Evolutionary conservation across 1,140 invertebrate species (phyloP).

Genomic region (Heliconius eleuchia): DNA sequence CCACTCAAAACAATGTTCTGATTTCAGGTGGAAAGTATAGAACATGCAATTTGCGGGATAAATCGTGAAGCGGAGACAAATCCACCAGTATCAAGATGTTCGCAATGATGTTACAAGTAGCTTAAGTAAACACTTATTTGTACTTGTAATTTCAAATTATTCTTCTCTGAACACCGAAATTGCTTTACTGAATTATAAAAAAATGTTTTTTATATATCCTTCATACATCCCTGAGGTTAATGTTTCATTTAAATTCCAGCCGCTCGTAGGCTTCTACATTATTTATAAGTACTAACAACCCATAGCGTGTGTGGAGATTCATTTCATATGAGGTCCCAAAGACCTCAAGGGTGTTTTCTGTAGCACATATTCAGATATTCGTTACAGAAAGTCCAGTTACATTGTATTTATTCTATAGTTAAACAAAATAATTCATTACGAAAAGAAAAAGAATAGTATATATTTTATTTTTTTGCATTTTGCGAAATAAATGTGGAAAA

Average conservation of each 20-base stretch:
- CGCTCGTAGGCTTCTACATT: slow-evolving; percentile 20
- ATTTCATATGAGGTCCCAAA: slow-evolving; percentile 7
- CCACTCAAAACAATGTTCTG: too few species aligned
- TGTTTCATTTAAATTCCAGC: slow-evolving; percentile 19
- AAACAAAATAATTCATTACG: neutral
- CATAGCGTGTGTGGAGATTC: slow-evolving; percentile 17
- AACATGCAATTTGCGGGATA: too few species aligned
- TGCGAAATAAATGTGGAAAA: too few species aligned
- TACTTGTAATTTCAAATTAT: slow-evolving; percentile 2
- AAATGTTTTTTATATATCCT: slow-evolving; percentile 11
- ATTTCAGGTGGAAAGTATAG: too few species aligned
- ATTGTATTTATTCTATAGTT: neutral
- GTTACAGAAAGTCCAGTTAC: neutral
- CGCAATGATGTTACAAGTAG: neutral
- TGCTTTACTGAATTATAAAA: slow-evolving; percentile 6
- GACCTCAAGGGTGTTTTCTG: neutral
- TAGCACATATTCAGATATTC: neutral
- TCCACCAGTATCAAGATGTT: neutral
- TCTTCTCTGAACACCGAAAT: slow-evolving; percentile 8
- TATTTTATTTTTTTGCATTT: neutral
- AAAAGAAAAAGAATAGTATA: neutral
- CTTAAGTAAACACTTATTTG: neutral
- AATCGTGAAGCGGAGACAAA: neutral
- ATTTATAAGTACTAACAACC: slow-evolving; percentile 26
- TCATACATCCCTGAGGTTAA: slow-evolving; percentile 13